Base-by-base conservation (phyloP, 2,888 invertebrate genomes). In the Cryptocheilus praepositus region DNA sequence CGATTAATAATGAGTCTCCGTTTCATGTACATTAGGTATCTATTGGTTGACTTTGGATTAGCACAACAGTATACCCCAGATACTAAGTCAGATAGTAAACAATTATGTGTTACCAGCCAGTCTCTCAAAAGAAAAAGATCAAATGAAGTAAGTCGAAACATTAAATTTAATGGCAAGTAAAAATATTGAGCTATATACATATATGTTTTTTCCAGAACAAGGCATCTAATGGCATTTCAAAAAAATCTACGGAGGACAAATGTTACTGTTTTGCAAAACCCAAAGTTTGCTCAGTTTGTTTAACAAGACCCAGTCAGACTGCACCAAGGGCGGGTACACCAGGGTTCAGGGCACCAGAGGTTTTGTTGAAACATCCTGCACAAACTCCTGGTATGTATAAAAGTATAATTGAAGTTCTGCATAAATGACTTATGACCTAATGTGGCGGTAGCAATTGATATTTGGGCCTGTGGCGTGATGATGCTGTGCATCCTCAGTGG, bases 381-480 rank as follows among this genome's bases (percentile, higher is more conserved):
- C 97, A 97, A 90, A 93, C 94, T 43, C 94, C 95, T 81, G 92
- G 92, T 92, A 84, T 8, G 13, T 25, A 46, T 15, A 16, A 16
- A 15, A 58, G n/a, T 22, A 15, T 15, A 15, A 19, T 11, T 13
- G 36, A 19, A 0, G 19, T 16, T 36, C 22, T 11, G n/a, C 21
- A 2, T 59, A 49, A 28, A 7, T 16, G 2, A 18, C 2, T 13
- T 53, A 53, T 53, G 59, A 53, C 60, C 61, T 3, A 53, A 45
- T 53, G 25, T 87, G 91, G 95, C 95, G 51, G 25, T 87, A 91
- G 95, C 95, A 70, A 95, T 97, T 76, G 97, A 97, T 89, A 91
- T 95, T 81, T 97, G 97, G 97, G 95, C 97, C 57, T 92, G 93
- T 52, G 97, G 97, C 66, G 94, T 97, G 58, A 95, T 97, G 79